These are phyloP conservation scores for Polypterus bichir DNA, from an alignment of 2,113 vertebrate species.

Conservation along the genomic window DNA sequence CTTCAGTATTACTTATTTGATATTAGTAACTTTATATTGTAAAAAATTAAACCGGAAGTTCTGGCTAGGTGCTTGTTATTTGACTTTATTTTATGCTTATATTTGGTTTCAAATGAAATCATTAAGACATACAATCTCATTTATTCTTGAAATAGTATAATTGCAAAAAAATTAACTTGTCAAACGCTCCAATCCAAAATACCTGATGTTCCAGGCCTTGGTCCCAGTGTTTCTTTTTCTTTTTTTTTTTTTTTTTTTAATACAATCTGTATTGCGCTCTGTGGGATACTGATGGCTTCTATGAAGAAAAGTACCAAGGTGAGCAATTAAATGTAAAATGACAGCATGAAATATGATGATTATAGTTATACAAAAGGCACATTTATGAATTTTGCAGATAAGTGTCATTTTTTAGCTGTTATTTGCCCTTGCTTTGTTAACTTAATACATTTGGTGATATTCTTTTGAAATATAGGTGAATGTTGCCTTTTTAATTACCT, in stretches of 20 bases:
- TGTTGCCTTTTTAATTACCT: slow-evolving; percentile 58
- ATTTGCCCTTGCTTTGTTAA: slow-evolving; percentile 70
- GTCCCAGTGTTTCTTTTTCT: slow-evolving; percentile 49
- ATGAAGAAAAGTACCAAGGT: slow-evolving; percentile 61
- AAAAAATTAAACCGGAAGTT: too few species aligned
- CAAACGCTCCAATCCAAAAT: slow-evolving; percentile 59
- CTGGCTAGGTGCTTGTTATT: too few species aligned
- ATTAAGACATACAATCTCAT: slow-evolving; percentile 53
- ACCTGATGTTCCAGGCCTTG: slow-evolving; percentile 57
- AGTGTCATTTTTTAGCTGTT: slow-evolving; percentile 71
- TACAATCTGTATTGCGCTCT: slow-evolving; percentile 62
- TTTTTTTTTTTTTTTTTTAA: slow-evolving; percentile 60
- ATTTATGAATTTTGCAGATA: slow-evolving; percentile 86
- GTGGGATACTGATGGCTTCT: slow-evolving; percentile 73
- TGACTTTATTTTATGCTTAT: slow-evolving; percentile 7
- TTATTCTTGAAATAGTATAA: slow-evolving; percentile 67
- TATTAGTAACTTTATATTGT: too few species aligned
- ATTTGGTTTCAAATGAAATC: slow-evolving; percentile 32
- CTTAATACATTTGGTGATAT: slow-evolving; percentile 62
- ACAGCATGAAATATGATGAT: slow-evolving; percentile 83
- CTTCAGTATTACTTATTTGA: too few species aligned
- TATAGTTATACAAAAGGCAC: slow-evolving; percentile 76
- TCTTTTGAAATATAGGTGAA: slow-evolving; percentile 59
- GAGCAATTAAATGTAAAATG: slow-evolving; percentile 71
- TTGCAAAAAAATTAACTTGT: slow-evolving; percentile 69